Percentiles rank a stretch among this genome's conserved stretches.
phyloP scores from a whole-genome alignment of 2,888 invertebrate species.

The Brachynemurus nebulosus region DNA sequence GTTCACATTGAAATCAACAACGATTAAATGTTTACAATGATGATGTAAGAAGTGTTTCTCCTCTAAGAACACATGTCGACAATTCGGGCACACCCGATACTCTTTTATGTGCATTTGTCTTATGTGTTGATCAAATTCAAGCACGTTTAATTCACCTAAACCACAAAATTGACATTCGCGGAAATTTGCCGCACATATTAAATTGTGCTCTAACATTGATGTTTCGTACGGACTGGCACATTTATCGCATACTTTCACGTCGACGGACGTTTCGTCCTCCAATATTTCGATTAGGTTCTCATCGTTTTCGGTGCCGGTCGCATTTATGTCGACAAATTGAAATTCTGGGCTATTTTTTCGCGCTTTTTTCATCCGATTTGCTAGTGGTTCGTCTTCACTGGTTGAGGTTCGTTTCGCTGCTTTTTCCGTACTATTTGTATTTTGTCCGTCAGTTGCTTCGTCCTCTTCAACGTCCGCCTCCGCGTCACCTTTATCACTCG shows the following conservation, averaged over 20 bases:
- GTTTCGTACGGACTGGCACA: background rate
- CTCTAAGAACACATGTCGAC: background rate
- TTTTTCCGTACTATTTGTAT: background rate
- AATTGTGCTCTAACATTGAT: background rate
- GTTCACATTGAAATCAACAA: background rate
- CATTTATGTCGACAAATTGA: background rate
- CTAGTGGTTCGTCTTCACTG: background rate
- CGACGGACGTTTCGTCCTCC: background rate
- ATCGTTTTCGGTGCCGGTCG: background rate
- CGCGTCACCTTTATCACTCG: background rate
- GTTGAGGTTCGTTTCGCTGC: background rate
- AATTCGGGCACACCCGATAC: background rate
- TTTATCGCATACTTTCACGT: background rate
- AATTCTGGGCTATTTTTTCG: conserved; percentile 1
- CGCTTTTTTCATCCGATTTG: no score
- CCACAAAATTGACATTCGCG: conserved; percentile 1
- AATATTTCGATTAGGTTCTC: background rate
- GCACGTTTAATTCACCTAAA: background rate
- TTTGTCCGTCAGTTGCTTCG: background rate
- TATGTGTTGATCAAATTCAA: background rate
- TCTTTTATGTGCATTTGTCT: background rate
- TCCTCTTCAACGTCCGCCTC: background rate
- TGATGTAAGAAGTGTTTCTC: conserved; percentile 1
- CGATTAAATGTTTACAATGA: background rate
- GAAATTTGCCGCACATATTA: background rate